Conservation (phyloP, 2,113 vertebrate genomes). For the Nettapus auritus region DNA sequence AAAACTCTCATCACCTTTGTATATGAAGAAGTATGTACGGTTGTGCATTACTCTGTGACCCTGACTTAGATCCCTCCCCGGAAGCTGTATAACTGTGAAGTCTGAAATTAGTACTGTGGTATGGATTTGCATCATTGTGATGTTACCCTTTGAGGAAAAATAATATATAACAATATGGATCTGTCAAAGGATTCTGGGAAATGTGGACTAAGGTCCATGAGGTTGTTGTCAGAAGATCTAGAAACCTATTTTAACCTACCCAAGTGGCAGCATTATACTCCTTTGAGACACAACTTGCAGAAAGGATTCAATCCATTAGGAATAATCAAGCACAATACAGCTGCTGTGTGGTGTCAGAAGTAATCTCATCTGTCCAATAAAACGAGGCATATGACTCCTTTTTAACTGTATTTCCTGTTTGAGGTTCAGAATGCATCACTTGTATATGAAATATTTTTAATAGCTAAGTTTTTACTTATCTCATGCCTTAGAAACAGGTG, state of each 20-base stretch:
- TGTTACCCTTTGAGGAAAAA: neutral
- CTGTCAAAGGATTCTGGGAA: neutral
- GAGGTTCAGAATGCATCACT: neutral
- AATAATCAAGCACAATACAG: neutral
- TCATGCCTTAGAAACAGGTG: neutral
- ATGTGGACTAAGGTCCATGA: neutral
- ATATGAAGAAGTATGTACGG: neutral
- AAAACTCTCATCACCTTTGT: neutral
- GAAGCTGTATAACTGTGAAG: neutral
- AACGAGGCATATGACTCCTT: accelerated
- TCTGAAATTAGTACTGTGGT: neutral
- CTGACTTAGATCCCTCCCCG: neutral
- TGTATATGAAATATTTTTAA: neutral
- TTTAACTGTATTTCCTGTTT: neutral
- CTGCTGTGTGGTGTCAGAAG: neutral
- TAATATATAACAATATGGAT: neutral
- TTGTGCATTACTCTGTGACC: neutral
- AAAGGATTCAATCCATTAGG: neutral
- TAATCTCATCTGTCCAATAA: neutral
- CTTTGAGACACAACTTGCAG: neutral
- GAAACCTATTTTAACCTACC: neutral
- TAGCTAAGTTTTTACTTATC: neutral
- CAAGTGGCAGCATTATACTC: neutral
- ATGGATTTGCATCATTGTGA: neutral
- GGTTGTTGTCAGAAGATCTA: neutral